Percentiles rank a stretch among this genome's conserved stretches.
These are phyloP conservation scores for Erannis defoliaria DNA, from an alignment of 2,888 invertebrate genomes.

Conservation along the genomic window DNA sequence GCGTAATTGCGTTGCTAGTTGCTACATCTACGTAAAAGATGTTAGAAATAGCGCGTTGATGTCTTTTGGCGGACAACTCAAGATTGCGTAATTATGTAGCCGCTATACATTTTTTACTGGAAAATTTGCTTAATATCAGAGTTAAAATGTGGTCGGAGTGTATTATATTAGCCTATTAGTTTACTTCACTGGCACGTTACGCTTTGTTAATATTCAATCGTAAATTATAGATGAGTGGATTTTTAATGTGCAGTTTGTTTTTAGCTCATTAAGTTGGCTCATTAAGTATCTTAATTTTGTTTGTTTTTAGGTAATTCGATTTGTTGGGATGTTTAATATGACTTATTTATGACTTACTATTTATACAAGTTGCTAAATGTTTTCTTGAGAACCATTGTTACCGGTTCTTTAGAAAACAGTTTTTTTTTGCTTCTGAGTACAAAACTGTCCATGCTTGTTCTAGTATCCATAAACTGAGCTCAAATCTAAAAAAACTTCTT, in stretches of 20 bases:
- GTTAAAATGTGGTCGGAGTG: conserved; percentile 14
- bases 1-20: conserved; percentile 2
- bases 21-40: conserved; percentile 16
- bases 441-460: no score
- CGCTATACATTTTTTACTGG: conserved; percentile 33
- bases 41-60: conserved; percentile 54
- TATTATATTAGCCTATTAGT: conserved; percentile 34
- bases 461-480: no score
- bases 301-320: conserved; percentile 2
- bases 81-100: conserved; percentile 40
- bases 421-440: no score
- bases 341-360: neutral
- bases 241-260: conserved; percentile 12
- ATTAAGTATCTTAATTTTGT: conserved; percentile 16
- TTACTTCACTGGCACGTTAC: conserved; percentile 23
- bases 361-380: no score
- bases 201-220: conserved; percentile 21
- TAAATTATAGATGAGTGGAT: conserved; percentile 15
- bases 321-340: neutral
- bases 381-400: no score
- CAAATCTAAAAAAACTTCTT: no score
- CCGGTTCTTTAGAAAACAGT: no score
- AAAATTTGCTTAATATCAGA: conserved; percentile 51
- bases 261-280: neutral
- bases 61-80: conserved; percentile 55